Base-by-base conservation (phyloP, 2,888 invertebrate species). In the Doris montereyensis region DNA sequence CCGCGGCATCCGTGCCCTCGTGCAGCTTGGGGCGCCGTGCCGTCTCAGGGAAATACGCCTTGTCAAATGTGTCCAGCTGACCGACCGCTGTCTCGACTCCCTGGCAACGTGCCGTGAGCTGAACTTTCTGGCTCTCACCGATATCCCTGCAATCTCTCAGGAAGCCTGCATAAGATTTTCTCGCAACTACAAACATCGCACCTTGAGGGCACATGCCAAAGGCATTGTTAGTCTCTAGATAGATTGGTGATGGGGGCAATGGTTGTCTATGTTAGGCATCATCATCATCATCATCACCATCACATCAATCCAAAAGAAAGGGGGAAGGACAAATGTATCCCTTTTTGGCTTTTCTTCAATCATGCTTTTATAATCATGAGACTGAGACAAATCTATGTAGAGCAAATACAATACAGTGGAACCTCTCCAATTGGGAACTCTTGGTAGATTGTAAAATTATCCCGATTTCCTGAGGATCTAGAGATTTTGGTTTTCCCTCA, bases 1-100 rank as follows among this genome's bases (percentile, higher is more conserved):
- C 91, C 96, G 96, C 13, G 97, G 97, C 70, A 95, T 97, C 72
- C 96, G 85, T 62, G 83, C 82, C 1, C 81, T 89, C 65, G 81
- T 86, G 24, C 80, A 78, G 57, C 72, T 77, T 2, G 83, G 84
- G 21, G 68, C 75, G 13, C 79, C 82, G 1, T 79, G 79, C 21
- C 77, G 76, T 13, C 78, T 82, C 41, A 52, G 72, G 75, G 74
- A 75, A 30, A 74, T 82, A 13, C 65, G 75, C 58, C 68, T 82
- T 28, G 77, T 77, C 24, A 77, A 81, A 28, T 81, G 82, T 76
- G 67, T 79, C 32, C 79, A 81, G 67, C 67, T 82, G 57, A 81
- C 82, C 3, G 82, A 82, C 41, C 71, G 77, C 24, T 82, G 82
- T 32, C 67, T 82, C 13, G 67, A 65, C 2, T 65, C 82, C 0